Evolutionary conservation across 2,888 invertebrate genomes (phyloP).

Genomic region (Schizaphis graminum): DNA sequence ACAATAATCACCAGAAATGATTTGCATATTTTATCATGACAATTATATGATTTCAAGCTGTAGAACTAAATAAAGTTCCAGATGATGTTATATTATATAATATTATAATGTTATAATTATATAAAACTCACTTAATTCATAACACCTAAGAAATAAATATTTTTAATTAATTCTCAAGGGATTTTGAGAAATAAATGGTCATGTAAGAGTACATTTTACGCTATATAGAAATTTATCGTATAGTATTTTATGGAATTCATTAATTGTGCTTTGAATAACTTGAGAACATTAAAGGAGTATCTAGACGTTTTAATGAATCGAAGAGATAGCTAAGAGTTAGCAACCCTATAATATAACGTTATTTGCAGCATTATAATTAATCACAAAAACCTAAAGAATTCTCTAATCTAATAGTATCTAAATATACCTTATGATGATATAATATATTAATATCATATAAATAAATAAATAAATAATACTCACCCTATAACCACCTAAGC

Average conservation of each 20-base stretch:
- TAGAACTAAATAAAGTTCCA: background rate
- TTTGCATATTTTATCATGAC: background rate
- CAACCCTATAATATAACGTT: background rate
- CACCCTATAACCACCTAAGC: conserved; percentile 91
- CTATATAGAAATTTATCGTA: background rate
- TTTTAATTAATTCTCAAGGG: background rate
- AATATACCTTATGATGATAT: background rate
- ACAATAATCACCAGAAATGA: background rate
- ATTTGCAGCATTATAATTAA: conserved; percentile 6
- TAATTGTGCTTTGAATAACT: conserved; percentile 45
- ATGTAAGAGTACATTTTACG: background rate
- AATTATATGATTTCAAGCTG: background rate
- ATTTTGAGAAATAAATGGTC: conserved; percentile 14
- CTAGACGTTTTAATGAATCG: conserved; percentile 35
- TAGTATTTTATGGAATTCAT: conserved; percentile 15
- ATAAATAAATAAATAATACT: conserved; percentile 71
- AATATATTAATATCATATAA: background rate
- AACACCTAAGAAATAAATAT: background rate
- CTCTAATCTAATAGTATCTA: background rate
- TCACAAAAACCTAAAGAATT: background rate
- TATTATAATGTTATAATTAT: too few relatives aligned
- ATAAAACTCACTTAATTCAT: background rate
- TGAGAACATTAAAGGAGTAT: conserved; percentile 39
- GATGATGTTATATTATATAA: background rate
- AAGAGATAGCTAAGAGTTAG: background rate